Evolutionary conservation across 2,797 vertebrate genomes (phyloP), one percentile per base, ranked within the genome.

Genomic region (Sorex maritimensis): DNA sequence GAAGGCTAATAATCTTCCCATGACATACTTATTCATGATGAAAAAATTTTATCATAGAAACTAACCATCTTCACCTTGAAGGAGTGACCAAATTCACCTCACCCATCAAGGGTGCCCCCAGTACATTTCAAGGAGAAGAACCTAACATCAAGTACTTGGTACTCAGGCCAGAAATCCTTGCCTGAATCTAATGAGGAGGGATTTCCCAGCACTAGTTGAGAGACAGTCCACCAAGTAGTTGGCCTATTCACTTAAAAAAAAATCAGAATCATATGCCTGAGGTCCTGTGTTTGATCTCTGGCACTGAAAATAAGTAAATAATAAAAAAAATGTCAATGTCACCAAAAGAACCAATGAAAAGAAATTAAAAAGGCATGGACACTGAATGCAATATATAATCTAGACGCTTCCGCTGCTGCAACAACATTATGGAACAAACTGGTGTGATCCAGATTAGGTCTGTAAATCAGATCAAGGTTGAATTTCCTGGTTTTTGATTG

Each of bases 401-500:
- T 21, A 34, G 30, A 23, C 38, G 80, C 84, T 90, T 83, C 61
- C 65, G 74, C 81, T 82, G 24, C 38, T 86, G 15, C 49, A 65
- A 81, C 23, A 61, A 77, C 26, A 15, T 75, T 34, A 63, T 0
- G 34, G 67, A 30, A 80, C 46, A 85, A 55, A 73, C n/a, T n/a
- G 7, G 24, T 55, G 55, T 30, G 23, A 82, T 81, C 30, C 49
- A 41, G 68, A 68, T 88, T 58, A 80, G 46, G 71, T 58, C 74
- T 93, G 19, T 21, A 80, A 77, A n/a, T 80, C n/a, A 81, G 34
- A 71, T 78, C 69, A 67, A 3, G 41, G 10, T 78, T 46, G 52
- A 58, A 52, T 44, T 28, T 81, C 87, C 68, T 63, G 19, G 49
- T 82, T 86, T 93, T 93, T 80, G 44, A 73, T 78, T 55, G 14